Percentiles rank a stretch among this genome's conserved stretches.
These are phyloP conservation scores for Seladonia tumulorum DNA, from an alignment of 2,888 invertebrate species.

Conservation along the genomic window DNA sequence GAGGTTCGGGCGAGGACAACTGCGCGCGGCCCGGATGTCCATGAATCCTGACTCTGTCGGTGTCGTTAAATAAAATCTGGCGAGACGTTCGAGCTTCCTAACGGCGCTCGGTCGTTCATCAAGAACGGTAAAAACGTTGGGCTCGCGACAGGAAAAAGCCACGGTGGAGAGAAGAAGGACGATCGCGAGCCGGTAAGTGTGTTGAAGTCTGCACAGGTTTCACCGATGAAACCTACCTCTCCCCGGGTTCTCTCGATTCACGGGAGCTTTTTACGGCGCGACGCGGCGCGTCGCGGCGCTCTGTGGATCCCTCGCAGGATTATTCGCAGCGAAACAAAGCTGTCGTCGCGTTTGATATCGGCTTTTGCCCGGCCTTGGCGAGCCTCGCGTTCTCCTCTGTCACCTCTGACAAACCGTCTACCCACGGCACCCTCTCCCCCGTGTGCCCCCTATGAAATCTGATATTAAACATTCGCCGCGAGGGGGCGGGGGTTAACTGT, in stretches of 20 bases:
- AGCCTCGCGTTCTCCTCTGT: constrained; percentile 40
- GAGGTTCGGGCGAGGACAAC: neutral
- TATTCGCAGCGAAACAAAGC: constrained; percentile 82
- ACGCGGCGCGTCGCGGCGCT: constrained; percentile 51
- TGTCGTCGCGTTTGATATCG: constrained; percentile 82
- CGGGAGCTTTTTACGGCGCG: constrained; percentile 22
- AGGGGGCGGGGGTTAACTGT: constrained; percentile 63
- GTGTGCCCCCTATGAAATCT: constrained; percentile 75
- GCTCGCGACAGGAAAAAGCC: constrained; percentile 18
- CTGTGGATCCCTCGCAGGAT: constrained; percentile 80
- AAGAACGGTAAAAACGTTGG: constrained; percentile 28
- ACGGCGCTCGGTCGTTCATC: neutral
- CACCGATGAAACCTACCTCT: constrained; percentile 38
- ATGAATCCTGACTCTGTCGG: constrained; percentile 29
- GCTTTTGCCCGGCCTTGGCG: constrained; percentile 76
- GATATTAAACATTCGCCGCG: constrained; percentile 81
- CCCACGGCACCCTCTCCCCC: constrained; percentile 11
- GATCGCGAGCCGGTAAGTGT: constrained; percentile 25
- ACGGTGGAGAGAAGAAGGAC: constrained; percentile 4
- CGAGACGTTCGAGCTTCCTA: constrained; percentile 29
- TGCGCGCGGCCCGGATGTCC: neutral
- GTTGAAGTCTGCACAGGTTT: constrained; percentile 27
- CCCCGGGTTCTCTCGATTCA: constrained; percentile 33
- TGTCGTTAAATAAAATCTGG: constrained; percentile 54
- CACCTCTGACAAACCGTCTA: constrained; percentile 51